Evolutionary conservation across 2,888 invertebrate species (phyloP).

Genomic region (Galerucella calmariensis): DNA sequence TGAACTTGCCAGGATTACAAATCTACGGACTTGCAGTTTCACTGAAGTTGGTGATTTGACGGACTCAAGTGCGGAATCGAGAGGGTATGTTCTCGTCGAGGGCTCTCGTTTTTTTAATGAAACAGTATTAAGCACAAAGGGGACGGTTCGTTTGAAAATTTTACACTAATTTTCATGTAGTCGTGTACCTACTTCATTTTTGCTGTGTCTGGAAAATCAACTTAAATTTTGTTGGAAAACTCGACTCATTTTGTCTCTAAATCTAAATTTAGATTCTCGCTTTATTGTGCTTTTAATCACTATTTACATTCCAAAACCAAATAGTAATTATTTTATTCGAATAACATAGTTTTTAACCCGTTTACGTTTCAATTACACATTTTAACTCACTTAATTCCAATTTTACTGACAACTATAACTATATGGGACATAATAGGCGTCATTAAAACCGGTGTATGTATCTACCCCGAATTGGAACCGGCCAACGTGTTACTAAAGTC

Average conservation of each 20-base stretch:
- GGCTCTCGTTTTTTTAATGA: slow-evolving; percentile 11
- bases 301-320: not conserved
- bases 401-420: slow-evolving; percentile 32
- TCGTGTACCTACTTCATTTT: not conserved
- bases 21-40: slow-evolving; percentile 37
- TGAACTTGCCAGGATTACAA: slow-evolving; percentile 37
- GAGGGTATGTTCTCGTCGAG: slow-evolving; percentile 12
- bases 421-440: slow-evolving; percentile 28
- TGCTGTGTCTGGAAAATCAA: not conserved
- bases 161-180: not conserved
- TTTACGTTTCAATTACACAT: slow-evolving; percentile 31
- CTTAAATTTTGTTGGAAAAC: not conserved
- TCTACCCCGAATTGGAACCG: slow-evolving; percentile 19
- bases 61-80: slow-evolving; percentile 13
- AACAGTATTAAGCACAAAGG: slow-evolving; percentile 4
- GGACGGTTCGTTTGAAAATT: not conserved
- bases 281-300: not conserved
- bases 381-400: slow-evolving; percentile 32
- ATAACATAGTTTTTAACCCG: slow-evolving; percentile 25
- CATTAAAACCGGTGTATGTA: slow-evolving; percentile 32
- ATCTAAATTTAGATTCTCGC: not conserved
- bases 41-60: slow-evolving; percentile 30
- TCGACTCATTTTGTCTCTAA: too few relatives aligned
- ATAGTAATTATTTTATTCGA: slow-evolving; percentile 20
- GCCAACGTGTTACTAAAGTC: slow-evolving; percentile 27